Conservation (phyloP, 37 sponge, comb jelly and placozoan species). For the Crambe crambe region DNA sequence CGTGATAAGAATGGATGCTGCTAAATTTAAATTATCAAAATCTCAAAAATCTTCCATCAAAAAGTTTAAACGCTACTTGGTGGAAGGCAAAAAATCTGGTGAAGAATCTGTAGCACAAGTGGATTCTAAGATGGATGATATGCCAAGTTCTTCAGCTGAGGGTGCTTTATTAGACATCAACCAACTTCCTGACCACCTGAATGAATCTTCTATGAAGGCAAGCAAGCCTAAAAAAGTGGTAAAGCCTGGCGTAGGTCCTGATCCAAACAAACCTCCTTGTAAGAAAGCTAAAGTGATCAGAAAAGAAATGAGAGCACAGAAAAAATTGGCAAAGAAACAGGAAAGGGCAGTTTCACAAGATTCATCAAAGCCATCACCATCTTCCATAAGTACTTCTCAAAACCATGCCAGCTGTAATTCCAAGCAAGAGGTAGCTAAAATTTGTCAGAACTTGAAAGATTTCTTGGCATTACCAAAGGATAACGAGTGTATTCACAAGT, state of each 20-base stretch:
- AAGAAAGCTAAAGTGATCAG: constrained; percentile 61
- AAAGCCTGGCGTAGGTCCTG: constrained; percentile 54
- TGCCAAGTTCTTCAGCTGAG: not conserved
- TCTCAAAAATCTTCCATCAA: constrained; percentile 52
- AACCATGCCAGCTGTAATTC: not conserved
- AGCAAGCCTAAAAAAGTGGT: constrained; percentile 12
- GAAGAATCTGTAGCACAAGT: not conserved
- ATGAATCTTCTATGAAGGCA: not conserved
- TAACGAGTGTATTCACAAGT: constrained; percentile 44
- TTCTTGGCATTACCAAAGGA: constrained; percentile 29
- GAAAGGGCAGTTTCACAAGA: not conserved
- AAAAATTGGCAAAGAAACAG: constrained; percentile 2
- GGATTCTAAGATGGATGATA: not conserved
- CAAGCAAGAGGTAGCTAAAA: not conserved
- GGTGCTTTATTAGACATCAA: not conserved
- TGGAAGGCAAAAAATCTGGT: constrained; percentile 16
- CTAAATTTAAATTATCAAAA: constrained; percentile 54
- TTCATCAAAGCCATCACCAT: too few species aligned
- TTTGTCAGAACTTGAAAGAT: constrained; percentile 19
- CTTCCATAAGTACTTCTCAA: not conserved
- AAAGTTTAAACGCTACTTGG: constrained; percentile 44
- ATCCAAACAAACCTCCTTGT: constrained; percentile 61
- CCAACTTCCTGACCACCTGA: not conserved
- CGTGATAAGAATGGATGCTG: constrained; percentile 52
- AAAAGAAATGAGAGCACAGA: constrained; percentile 25